phyloP scores from a whole-genome alignment of 2,888 invertebrate genomes.

The Trachelus troglodyta region DNA sequence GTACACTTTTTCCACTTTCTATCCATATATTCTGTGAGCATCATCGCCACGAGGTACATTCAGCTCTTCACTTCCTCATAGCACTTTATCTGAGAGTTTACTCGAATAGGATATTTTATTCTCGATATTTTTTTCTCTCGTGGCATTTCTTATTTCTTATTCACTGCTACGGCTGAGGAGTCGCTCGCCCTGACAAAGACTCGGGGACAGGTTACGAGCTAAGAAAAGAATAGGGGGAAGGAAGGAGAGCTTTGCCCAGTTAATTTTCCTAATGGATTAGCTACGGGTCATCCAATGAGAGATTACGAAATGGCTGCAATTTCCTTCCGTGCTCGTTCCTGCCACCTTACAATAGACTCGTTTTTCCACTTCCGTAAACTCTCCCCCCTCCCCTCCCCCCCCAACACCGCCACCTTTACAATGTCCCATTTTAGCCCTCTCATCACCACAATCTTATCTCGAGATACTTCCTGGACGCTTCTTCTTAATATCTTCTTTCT shows the following conservation, averaged over 20 bases:
- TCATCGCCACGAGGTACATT: too few species aligned
- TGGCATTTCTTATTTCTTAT: not conserved
- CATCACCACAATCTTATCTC: too few species aligned
- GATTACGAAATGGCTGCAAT: slow-evolving; percentile 32
- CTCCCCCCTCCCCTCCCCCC: too few species aligned
- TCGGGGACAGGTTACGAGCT: slow-evolving; percentile 25
- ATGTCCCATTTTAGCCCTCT: slow-evolving; percentile 11
- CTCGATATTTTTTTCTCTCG: not conserved
- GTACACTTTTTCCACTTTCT: too few species aligned
- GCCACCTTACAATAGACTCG: not conserved
- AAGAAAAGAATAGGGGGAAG: slow-evolving; percentile 18
- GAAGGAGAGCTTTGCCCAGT: slow-evolving; percentile 17
- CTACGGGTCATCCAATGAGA: slow-evolving; percentile 34
- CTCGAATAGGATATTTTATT: not conserved
- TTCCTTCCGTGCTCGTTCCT: slow-evolving; percentile 19
- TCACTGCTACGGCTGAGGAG: slow-evolving; percentile 1
- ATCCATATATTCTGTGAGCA: too few species aligned
- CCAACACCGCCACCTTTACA: not conserved
- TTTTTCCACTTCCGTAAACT: too few species aligned
- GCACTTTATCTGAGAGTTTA: too few species aligned
- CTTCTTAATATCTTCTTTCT: too few species aligned
- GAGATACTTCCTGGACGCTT: too few species aligned
- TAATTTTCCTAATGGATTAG: slow-evolving; percentile 57
- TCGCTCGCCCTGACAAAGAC: slow-evolving; percentile 25
- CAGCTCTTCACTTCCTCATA: too few species aligned